Base-by-base conservation (phyloP, 2,113 vertebrate genomes). In the Eubucco bourcierii region DNA sequence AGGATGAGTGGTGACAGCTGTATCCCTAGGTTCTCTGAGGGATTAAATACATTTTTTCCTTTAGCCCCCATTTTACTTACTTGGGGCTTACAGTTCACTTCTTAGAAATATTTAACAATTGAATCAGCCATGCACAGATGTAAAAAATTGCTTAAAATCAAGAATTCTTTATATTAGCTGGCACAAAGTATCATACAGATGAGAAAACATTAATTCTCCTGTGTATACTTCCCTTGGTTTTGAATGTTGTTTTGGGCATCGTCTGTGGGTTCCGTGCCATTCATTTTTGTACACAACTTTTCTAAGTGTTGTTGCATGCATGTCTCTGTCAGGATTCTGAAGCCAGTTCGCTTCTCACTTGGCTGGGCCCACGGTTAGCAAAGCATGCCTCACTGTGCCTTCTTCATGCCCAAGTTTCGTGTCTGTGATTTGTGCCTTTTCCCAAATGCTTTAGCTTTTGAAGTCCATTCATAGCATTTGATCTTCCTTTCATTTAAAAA, bases 261-360 rank as follows among this genome's bases (percentile, higher is more conserved):
- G 52, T 33, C 8, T 59, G 27, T 80, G 82, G 4, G 4, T 41
- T 88, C 60, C 2, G 10, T 77, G 64, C 31, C 73, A 74, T 71
- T 52, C 80, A 15, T 34, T 79, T 77, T 80, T 85, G 55, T 63
- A 55, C 27, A 17, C 46, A 88, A 34, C 41, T 88, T 73, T 27
- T 56, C 63, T 90, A 41, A 79, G 31, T 65, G 15, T 15, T 15
- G 16, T 46, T 94, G 67, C 56, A 17, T 25, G 24, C 80, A 53
- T 70, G 73, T 74, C 73, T 67, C 60, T 77, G 80, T 65, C 79
- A 61, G 84, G n/a, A 27, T 90, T 94, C 59, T 80, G 77, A 90
- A 67, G 80, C 56, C 82, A 82, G 34, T 55, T 94, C 73, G 34
- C 65, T 70, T 83, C 73, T 77, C 10, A 1, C 65, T 92, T 86